These are phyloP conservation scores for Rosalia funebris DNA, from an alignment of 2,888 invertebrate species.

Conservation along the genomic window DNA sequence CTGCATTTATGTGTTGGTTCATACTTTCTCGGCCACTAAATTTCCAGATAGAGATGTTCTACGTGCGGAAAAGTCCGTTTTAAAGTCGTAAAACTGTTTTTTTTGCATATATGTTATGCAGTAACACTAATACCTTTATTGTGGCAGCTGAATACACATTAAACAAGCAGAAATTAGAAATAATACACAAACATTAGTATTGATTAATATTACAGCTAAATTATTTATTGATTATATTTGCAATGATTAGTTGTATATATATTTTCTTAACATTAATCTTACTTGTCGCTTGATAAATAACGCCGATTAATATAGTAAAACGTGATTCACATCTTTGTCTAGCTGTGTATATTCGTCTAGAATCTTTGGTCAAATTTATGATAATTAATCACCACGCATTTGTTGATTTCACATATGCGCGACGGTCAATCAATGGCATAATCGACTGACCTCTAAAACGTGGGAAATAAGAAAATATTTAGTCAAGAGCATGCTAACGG, in stretches of 20 bases:
- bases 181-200: background rate
- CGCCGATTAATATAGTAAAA: conserved; percentile 29
- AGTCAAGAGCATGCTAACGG: conserved; percentile 26
- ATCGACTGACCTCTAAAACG: conserved; percentile 36
- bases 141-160: too few species aligned
- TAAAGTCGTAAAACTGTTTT: too few species aligned
- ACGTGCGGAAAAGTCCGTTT: too few species aligned
- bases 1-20: too few species aligned
- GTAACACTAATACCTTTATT: too few species aligned
- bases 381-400: conserved; percentile 35
- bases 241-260: too few species aligned
- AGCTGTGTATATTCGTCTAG: conserved; percentile 30
- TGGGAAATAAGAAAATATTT: too few species aligned
- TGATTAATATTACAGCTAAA: conserved; percentile 9
- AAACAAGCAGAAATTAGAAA: too few species aligned
- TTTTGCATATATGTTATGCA: too few species aligned
- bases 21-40: too few species aligned
- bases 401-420: conserved; percentile 28
- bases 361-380: conserved; percentile 26
- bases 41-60: too few species aligned
- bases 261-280: conserved; percentile 1
- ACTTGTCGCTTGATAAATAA: conserved; percentile 33
- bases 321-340: conserved; percentile 41
- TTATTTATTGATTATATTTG: conserved; percentile 7
- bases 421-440: conserved; percentile 32